phyloP scores from a whole-genome alignment of 1,140 invertebrate genomes.

The Eumeta japonica region DNA sequence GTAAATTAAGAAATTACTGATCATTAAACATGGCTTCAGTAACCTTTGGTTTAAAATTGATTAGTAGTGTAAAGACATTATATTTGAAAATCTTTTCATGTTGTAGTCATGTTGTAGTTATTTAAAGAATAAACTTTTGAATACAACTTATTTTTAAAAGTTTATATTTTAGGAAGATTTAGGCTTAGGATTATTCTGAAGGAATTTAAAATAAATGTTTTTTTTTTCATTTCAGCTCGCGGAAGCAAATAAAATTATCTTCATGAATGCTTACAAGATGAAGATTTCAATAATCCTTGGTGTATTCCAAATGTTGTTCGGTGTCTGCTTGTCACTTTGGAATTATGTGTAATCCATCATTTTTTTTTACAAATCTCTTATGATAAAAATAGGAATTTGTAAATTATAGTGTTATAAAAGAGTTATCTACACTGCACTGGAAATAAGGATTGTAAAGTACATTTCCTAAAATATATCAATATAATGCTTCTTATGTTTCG shows the following conservation, averaged over 20 bases:
- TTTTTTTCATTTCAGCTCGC: constrained; percentile 48
- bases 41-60: too few relatives aligned
- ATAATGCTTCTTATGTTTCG: too few relatives aligned
- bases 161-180: too few relatives aligned
- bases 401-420: not conserved
- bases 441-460: not conserved
- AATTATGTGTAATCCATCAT: constrained; percentile 66
- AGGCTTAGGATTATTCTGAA: not conserved
- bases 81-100: too few relatives aligned
- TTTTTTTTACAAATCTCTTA: not conserved
- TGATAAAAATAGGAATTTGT: not conserved
- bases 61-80: too few relatives aligned
- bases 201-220: not conserved
- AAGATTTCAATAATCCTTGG: constrained; percentile 93
- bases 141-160: too few relatives aligned
- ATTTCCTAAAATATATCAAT: not conserved
- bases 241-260: constrained; percentile 83
- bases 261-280: constrained; percentile 93
- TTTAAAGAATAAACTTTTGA: too few relatives aligned
- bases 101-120: too few relatives aligned
- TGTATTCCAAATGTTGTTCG: constrained; percentile 90
- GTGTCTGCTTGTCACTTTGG: constrained; percentile 77
- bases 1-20: too few relatives aligned
- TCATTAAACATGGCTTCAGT: too few relatives aligned
- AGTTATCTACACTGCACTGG: not conserved